Percentiles rank a stretch among this genome's conserved stretches.
These are phyloP conservation scores for Ambastaia sidthimunki DNA, from an alignment of 2,797 vertebrate genomes.

Conservation along the genomic window DNA sequence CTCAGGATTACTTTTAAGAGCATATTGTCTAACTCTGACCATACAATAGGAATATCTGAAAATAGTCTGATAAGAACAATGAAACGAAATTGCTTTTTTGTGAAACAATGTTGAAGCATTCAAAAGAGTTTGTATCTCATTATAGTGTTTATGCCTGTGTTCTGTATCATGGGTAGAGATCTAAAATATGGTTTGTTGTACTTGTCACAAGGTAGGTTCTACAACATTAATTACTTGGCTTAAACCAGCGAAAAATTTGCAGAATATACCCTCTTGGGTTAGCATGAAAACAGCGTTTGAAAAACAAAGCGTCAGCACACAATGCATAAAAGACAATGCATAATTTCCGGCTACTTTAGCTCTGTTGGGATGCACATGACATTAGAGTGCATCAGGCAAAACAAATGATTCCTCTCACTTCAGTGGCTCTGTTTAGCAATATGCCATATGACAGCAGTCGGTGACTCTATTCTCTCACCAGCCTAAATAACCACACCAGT, in stretches of 20 bases:
- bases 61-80: slow-evolving; percentile 9
- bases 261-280: slow-evolving; percentile 1
- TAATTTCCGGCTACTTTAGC: slow-evolving; percentile 31
- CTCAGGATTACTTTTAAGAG: neutral
- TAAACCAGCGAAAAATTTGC: neutral
- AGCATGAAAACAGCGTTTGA: neutral
- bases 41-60: neutral
- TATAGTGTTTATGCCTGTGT: slow-evolving; percentile 64
- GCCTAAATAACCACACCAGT: neutral
- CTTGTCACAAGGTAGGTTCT: neutral
- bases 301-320: neutral
- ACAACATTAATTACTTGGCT: slow-evolving; percentile 22
- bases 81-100: neutral
- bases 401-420: slow-evolving; percentile 32
- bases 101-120: slow-evolving; percentile 56
- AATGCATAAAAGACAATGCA: slow-evolving; percentile 35
- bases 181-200: slow-evolving; percentile 25
- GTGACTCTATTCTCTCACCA: neutral
- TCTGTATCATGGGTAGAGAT: neutral
- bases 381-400: slow-evolving; percentile 32
- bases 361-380: slow-evolving; percentile 33
- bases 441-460: slow-evolving; percentile 4
- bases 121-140: slow-evolving; percentile 71
- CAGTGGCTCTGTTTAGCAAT: slow-evolving; percentile 14
- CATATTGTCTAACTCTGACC: neutral